phyloP scores from a whole-genome alignment of 1,140 invertebrate genomes.

The Pseudoatta argentina region DNA sequence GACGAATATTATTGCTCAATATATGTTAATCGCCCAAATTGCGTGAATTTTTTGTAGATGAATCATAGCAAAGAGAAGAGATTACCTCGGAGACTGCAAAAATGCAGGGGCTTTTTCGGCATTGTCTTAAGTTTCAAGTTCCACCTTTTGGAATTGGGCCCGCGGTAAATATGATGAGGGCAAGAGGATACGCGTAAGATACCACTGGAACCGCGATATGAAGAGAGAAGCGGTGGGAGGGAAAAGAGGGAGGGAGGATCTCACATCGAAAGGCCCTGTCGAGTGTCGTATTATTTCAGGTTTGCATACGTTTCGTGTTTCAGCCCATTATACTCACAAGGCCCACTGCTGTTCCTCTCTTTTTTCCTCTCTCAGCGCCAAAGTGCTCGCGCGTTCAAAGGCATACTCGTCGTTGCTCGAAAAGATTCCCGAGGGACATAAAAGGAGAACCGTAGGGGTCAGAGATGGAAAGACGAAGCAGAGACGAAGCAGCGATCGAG shows the following conservation, averaged over 20 bases:
- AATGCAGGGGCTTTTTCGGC: constrained; percentile 66
- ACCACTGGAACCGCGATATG: constrained; percentile 53
- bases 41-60: constrained; percentile 6
- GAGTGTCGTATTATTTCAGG: constrained; percentile 79
- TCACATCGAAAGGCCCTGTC: constrained; percentile 63
- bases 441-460: constrained; percentile 30
- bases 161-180: constrained; percentile 73
- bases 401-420: constrained; percentile 49
- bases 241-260: constrained; percentile 36
- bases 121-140: constrained; percentile 80
- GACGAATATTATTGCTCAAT: background rate
- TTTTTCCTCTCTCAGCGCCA: constrained; percentile 32
- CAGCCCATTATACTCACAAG: constrained; percentile 72
- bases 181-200: constrained; percentile 66
- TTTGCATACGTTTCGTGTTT: constrained; percentile 78
- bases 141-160: constrained; percentile 63
- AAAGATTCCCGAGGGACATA: constrained; percentile 46
- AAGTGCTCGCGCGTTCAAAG: constrained; percentile 50
- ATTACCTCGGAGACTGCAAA: constrained; percentile 1
- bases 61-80: constrained; percentile 10
- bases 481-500: constrained; percentile 36
- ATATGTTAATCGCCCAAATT: background rate
- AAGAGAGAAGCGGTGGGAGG: constrained; percentile 14
- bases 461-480: constrained; percentile 6
- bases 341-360: constrained; percentile 1